Conservation (phyloP, 2,888 invertebrate genomes). For the Mongoloraphidia duomilia region DNA sequence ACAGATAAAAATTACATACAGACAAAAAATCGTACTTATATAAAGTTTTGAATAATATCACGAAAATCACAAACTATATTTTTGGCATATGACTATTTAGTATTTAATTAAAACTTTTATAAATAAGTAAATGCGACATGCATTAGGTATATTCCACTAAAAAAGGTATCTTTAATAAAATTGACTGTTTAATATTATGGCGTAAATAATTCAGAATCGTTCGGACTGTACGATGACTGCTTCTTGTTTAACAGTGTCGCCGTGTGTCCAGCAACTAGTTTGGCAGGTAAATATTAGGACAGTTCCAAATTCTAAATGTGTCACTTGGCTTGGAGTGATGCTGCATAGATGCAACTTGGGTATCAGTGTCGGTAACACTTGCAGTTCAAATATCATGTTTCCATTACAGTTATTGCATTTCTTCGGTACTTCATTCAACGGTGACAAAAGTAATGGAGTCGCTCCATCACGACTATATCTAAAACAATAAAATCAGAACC, state of each 20-base stretch:
- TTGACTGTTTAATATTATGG: too few relatives aligned
- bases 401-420: slow-evolving; percentile 57
- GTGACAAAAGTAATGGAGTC: slow-evolving; percentile 53
- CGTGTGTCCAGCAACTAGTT: slow-evolving; percentile 69
- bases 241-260: slow-evolving; percentile 53
- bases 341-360: slow-evolving; percentile 46
- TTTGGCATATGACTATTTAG: too few relatives aligned
- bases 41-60: too few relatives aligned
- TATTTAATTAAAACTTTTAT: too few relatives aligned
- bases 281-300: slow-evolving; percentile 71
- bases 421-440: slow-evolving; percentile 37
- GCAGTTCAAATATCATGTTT: slow-evolving; percentile 63
- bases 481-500: slow-evolving; percentile 14
- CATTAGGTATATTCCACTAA: too few relatives aligned
- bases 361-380: slow-evolving; percentile 68
- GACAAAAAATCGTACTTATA: too few relatives aligned
- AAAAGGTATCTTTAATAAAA: too few relatives aligned
- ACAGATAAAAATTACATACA: too few relatives aligned
- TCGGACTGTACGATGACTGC: slow-evolving; percentile 65
- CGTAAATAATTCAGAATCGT: slow-evolving; percentile 20
- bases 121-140: too few relatives aligned
- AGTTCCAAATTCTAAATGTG: slow-evolving; percentile 71
- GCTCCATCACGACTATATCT: slow-evolving; percentile 62
- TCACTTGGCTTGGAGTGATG: slow-evolving; percentile 32
- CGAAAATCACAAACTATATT: too few relatives aligned